Base-by-base conservation (phyloP, 2,797 vertebrate genomes). In the Salarias fasciatus region DNA sequence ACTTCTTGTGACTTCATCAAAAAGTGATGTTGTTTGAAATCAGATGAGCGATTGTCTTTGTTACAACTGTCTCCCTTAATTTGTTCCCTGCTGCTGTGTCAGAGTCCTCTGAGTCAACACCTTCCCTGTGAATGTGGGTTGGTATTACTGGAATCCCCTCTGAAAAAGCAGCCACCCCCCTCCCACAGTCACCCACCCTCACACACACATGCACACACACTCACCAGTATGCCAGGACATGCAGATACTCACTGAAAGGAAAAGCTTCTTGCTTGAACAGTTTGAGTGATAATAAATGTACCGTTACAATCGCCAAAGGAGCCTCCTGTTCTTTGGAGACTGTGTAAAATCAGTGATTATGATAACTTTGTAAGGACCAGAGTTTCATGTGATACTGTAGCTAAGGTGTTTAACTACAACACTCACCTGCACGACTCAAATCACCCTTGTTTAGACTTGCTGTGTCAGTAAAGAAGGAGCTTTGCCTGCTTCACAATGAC, bases 391-490 rank as follows among this genome's bases (percentile, higher is more conserved):
- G n/a, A n/a, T n/a, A n/a, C n/a, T n/a, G n/a, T n/a, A n/a, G n/a
- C n/a, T n/a, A n/a, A n/a, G n/a, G n/a, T n/a, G n/a, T n/a, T n/a
- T n/a, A n/a, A n/a, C n/a, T n/a, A n/a, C 5, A 13, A 56, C 51
- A 9, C 36, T 15, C 42, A 31, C 24, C 10, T 43, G 28, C 38
- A 40, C 37, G 3, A 54, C 10, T 57, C 62, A 52, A 46, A 53
- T 52, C 5, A 0, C 15, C 58, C 68, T 10, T 88, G 90, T 87
- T 82, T 50, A 74, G 80, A 89, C 90, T 86, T 91, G 89, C 53
- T 54, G 31, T 43, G 18, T n/a, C 12, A 53, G 33, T 3, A 57
- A 67, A 35, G 50, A 57, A 33, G 6, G 15, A 5, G 15, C 59
- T 73, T 46, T 48, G 43, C 53, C 10, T 31, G 8, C 13, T 6